Evolutionary conservation across 2,888 invertebrate species (phyloP), one percentile per base, ranked within the genome.

Genomic region (Strigamia maritima): DNA sequence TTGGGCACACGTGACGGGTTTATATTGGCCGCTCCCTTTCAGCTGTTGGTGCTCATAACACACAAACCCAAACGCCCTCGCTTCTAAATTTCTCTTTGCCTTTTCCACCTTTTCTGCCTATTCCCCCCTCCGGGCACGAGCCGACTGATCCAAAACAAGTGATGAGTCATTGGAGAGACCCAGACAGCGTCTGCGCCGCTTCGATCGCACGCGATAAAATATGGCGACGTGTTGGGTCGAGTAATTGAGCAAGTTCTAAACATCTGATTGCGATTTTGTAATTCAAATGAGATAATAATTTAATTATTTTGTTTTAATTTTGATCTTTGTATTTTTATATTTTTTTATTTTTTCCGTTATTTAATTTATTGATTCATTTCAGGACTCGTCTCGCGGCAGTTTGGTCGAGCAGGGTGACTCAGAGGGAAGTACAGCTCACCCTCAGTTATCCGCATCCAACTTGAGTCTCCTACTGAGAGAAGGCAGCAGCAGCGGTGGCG

Each of bases 381-480:
- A 85, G 84, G 85, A 85, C 81, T 85, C 85, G 7, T 85, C 84
- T 0, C 81, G 85, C 26, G 85, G 85, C 24, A 85, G 85, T 80
- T 84, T 83, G 79, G 85, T 85, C 80, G 85, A 85, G 80, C 81
- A 83, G 54, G 83, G 83, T 10, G 84, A 83, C 75, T 84, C 84
- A 75, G 85, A 84, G 79, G 85, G 84, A 79, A 84, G 84, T 81
- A 83, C 83, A 22, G 76, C 81, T 26, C 60, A 4, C 60, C 83
- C 83, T 16, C 78, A 35, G 1, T 26, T 40, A 40, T 70, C 54
- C 70, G 70, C 75, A 35, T 74, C 70, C 80, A 79, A 40, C 80
- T 79, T 54, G 28, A 80, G 81, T 78, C 70, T 70, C 24, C 70
- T 35, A 7, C 35, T 38, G 22, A 40, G 35, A n/a, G 76, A 40